These are phyloP conservation scores for Neotoxoptera formosana DNA, from an alignment of 1,140 invertebrate species.

Conservation along the genomic window DNA sequence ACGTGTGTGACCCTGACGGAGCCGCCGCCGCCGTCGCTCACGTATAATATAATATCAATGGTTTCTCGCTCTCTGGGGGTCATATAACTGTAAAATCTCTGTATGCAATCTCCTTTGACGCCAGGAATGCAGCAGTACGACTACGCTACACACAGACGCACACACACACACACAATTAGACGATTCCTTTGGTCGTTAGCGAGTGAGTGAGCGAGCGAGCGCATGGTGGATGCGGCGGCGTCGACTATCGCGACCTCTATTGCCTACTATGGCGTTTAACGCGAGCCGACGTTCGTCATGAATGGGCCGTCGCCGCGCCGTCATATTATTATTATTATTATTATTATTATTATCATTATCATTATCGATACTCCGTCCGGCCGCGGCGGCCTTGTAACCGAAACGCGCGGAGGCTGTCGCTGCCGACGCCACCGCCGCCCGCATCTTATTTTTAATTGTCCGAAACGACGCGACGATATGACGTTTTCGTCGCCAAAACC, in stretches of 20 bases:
- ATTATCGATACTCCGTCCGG: conserved; percentile 28
- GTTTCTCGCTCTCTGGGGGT: conserved; percentile 48
- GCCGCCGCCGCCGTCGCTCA: background rate
- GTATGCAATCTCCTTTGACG: conserved; percentile 41
- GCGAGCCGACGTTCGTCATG: conserved; percentile 30
- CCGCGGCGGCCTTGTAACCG: conserved; percentile 29
- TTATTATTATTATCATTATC: background rate
- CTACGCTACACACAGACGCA: conserved; percentile 1
- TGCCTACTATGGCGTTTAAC: conserved; percentile 44
- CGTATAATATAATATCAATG: conserved; percentile 43
- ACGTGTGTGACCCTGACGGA: conserved; percentile 5
- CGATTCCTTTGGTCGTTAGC: conserved; percentile 21
- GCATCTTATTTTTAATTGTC: background rate
- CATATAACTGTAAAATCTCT: conserved; percentile 49
- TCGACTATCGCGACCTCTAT: conserved; percentile 40
- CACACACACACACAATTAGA: background rate
- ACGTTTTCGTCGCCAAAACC: background rate
- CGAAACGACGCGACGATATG: background rate
- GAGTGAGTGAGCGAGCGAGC: background rate
- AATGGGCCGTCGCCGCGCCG: conserved; percentile 35
- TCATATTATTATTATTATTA: background rate
- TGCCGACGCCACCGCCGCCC: background rate
- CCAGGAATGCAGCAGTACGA: conserved; percentile 42
- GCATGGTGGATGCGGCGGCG: background rate
- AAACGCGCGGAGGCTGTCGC: conserved; percentile 31